A percentile compares a stretch with the other conserved stretches of the same genome.
These are phyloP conservation scores for Drepana falcataria DNA, from an alignment of 2,888 invertebrate species.

Conservation along the genomic window DNA sequence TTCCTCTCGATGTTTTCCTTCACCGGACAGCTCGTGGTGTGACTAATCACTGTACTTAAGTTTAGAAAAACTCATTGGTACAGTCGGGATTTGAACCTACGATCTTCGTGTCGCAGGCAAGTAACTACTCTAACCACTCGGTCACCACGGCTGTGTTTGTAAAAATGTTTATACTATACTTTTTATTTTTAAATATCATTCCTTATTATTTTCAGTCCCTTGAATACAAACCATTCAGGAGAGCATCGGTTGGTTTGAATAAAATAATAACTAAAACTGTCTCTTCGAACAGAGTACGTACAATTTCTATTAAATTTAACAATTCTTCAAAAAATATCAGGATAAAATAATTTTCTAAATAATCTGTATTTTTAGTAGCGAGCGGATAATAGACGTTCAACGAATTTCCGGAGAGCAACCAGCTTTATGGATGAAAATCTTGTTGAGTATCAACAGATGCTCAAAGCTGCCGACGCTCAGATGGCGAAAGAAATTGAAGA, in stretches of 20 bases:
- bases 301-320: constrained; percentile 6
- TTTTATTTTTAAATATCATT: background rate
- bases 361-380: constrained; percentile 66
- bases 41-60: too few relatives aligned
- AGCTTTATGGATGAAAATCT: constrained; percentile 84
- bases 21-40: too few relatives aligned
- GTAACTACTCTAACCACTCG: too few relatives aligned
- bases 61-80: too few relatives aligned
- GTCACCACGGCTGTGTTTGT: too few relatives aligned
- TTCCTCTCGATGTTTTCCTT: too few relatives aligned
- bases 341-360: constrained; percentile 26
- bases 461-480: constrained; percentile 84
- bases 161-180: too few relatives aligned
- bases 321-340: constrained; percentile 7
- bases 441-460: constrained; percentile 81
- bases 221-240: constrained; percentile 63
- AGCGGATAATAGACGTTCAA: constrained; percentile 61
- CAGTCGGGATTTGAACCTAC: too few relatives aligned
- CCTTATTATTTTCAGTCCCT: constrained; percentile 40
- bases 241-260: constrained; percentile 68
- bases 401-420: constrained; percentile 72
- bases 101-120: too few relatives aligned
- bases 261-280: constrained; percentile 58
- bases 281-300: constrained; percentile 50
- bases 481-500: constrained; percentile 89